Conservation (phyloP, 2,113 vertebrate species). For the Trachemys scripta region DNA sequence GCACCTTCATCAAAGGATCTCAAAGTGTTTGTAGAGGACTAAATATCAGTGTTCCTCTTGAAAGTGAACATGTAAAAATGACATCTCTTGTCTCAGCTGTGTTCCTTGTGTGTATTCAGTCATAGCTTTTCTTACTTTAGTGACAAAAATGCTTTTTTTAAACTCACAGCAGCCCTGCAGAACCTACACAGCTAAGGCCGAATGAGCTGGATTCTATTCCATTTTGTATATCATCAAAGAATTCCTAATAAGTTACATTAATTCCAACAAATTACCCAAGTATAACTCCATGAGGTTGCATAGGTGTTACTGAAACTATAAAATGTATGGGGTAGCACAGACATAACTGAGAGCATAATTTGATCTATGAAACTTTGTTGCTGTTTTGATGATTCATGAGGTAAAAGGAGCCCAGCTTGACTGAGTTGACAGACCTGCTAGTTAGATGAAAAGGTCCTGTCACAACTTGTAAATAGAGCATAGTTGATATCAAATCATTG, state of each 20-base stretch:
- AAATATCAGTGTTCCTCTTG: neutral
- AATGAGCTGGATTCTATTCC: neutral
- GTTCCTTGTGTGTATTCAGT: neutral
- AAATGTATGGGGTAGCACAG: neutral
- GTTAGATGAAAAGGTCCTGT: neutral
- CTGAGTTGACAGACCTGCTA: neutral
- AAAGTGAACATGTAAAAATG: conserved; percentile 29
- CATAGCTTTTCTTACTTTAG: neutral
- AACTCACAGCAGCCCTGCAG: neutral
- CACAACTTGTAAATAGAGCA: neutral
- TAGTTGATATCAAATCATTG: neutral
- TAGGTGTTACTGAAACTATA: neutral
- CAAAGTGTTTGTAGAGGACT: neutral
- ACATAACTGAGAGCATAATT: neutral
- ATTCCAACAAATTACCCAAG: neutral
- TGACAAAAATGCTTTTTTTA: neutral
- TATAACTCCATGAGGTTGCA: neutral
- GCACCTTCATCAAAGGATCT: neutral
- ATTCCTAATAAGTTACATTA: neutral
- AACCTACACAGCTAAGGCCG: neutral
- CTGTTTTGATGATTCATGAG: neutral
- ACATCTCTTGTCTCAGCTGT: conserved; percentile 15
- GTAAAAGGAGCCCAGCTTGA: neutral
- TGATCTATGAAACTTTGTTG: neutral
- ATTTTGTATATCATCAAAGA: neutral